Conservation (phyloP, 1,140 invertebrate species). For the Drosophila elegans region DNA sequence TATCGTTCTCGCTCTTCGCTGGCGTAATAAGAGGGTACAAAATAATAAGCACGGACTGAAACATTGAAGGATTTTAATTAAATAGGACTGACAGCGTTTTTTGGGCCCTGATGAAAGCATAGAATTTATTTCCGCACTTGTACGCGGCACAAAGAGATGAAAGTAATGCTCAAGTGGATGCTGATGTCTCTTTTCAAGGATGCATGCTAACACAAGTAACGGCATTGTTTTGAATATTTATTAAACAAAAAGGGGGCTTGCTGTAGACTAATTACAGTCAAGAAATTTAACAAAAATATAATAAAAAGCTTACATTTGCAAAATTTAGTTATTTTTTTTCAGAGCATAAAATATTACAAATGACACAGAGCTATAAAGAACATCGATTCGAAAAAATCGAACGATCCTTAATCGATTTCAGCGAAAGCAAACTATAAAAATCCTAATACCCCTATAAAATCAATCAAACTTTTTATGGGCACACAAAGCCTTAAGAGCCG, state of each 20-base stretch:
- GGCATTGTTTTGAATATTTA: slow-evolving; percentile 7
- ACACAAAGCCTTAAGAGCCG: slow-evolving; percentile 6
- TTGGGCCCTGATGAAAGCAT: slow-evolving; percentile 21
- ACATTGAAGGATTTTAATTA: slow-evolving; percentile 82
- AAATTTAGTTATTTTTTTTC: too few relatives aligned
- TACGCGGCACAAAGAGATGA: slow-evolving; percentile 29
- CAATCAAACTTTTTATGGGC: slow-evolving; percentile 8
- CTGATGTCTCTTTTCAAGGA: slow-evolving; percentile 46
- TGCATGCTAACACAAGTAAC: slow-evolving; percentile 27
- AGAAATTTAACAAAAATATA: neutral
- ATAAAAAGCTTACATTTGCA: neutral
- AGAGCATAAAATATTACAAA: too few relatives aligned
- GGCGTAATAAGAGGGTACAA: slow-evolving; percentile 46
- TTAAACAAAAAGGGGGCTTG: neutral
- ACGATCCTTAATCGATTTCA: neutral
- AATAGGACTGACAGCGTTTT: slow-evolving; percentile 63
- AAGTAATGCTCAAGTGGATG: slow-evolving; percentile 46
- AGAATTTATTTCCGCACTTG: slow-evolving; percentile 35
- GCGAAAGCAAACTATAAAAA: neutral
- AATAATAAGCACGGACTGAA: slow-evolving; percentile 45
- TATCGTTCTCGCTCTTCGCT: slow-evolving; percentile 30
- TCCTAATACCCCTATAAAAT: slow-evolving; percentile 10
- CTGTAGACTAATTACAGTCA: slow-evolving; percentile 6
- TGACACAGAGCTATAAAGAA: neutral
- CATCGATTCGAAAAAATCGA: neutral